Evolutionary conservation across 2,113 vertebrate species (phyloP).

Genomic region (Muscicapa adusta): DNA sequence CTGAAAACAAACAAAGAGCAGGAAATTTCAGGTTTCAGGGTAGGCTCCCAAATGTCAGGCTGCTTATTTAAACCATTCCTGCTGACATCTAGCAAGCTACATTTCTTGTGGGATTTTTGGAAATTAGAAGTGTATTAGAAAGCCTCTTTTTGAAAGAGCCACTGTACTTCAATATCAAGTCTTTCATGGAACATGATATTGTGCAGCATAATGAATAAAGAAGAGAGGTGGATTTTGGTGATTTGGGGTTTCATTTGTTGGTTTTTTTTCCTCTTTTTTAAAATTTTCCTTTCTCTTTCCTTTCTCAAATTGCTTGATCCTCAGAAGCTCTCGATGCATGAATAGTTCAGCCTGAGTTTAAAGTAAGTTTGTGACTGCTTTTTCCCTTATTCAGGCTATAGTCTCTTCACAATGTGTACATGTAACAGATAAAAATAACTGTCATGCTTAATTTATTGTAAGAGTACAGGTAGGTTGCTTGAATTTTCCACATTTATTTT

Average conservation of each 20-base stretch:
- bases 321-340: not conserved
- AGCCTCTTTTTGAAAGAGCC: not conserved
- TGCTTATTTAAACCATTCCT: not conserved
- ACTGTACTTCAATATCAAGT: not conserved
- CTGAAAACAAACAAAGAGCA: not conserved
- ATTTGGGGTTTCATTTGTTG: not conserved
- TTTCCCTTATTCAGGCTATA: not conserved
- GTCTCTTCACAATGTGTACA: not conserved
- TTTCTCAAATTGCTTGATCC: not conserved
- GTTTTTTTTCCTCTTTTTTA: too few relatives aligned
- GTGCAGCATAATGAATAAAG: not conserved
- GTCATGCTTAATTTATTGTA: not conserved
- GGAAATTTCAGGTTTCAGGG: not conserved
- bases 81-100: not conserved
- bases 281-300: not conserved
- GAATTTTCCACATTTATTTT: not conserved
- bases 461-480: not conserved
- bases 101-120: not conserved
- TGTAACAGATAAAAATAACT: not conserved
- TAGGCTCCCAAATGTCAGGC: not conserved
- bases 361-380: not conserved
- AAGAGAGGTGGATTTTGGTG: not conserved
- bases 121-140: not conserved
- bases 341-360: not conserved
- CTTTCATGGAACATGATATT: not conserved